Evolutionary conservation across 2,888 invertebrate genomes (phyloP).

Genomic region (Eristalis arbustorum): DNA sequence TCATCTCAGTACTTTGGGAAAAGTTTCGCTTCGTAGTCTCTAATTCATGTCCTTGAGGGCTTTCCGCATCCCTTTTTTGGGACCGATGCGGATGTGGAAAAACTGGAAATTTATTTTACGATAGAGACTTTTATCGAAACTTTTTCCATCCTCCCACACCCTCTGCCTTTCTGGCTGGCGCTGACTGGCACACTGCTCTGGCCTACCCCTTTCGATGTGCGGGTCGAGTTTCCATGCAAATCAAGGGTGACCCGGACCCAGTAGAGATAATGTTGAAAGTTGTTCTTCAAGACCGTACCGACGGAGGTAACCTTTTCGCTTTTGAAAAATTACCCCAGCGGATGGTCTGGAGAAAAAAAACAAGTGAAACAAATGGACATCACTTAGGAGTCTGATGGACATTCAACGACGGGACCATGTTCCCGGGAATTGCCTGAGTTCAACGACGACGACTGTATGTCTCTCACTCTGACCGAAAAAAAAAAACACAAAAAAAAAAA

Average conservation of each 20-base stretch:
- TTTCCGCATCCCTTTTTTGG: conserved; percentile 59
- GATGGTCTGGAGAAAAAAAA: conserved; percentile 35
- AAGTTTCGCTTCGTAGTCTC: conserved; percentile 61
- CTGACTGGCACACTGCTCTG: not conserved
- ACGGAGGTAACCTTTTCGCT: conserved; percentile 30
- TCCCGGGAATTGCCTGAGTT: conserved; percentile 45
- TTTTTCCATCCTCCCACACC: conserved; percentile 43
- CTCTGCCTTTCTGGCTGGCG: conserved; percentile 52
- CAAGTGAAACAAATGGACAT: conserved; percentile 68
- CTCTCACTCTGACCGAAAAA: not conserved
- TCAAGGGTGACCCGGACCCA: conserved; percentile 41
- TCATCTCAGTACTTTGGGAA: conserved; percentile 49
- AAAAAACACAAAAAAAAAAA: not conserved
- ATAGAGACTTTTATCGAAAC: conserved; percentile 70
- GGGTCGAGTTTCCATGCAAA: not conserved
- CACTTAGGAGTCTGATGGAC: conserved; percentile 67
- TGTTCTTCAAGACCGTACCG: conserved; percentile 37
- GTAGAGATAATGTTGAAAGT: conserved; percentile 63
- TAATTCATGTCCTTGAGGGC: conserved; percentile 62
- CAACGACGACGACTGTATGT: not conserved
- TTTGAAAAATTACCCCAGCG: conserved; percentile 60
- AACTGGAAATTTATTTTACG: conserved; percentile 69
- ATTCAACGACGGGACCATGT: conserved; percentile 45
- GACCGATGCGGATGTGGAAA: conserved; percentile 47
- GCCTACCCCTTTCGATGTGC: not conserved